phyloP scores from a whole-genome alignment of 2,113 vertebrate genomes.

The Antennarius striatus region DNA sequence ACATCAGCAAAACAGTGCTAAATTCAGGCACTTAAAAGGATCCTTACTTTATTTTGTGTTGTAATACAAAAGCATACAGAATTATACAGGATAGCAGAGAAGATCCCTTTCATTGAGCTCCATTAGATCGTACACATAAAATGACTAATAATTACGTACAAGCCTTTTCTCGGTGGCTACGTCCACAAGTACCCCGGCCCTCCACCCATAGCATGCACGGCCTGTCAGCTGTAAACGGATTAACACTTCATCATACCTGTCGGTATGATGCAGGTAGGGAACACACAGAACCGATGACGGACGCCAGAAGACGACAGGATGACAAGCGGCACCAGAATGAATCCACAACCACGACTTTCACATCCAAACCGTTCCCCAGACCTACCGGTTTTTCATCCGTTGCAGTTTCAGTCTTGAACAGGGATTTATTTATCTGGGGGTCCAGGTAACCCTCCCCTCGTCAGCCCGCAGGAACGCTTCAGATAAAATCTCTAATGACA shows the following conservation, averaged over 20 bases:
- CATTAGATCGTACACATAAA: slow-evolving; percentile 73
- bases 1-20: slow-evolving; percentile 52
- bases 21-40: slow-evolving; percentile 84
- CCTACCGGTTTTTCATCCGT: not conserved
- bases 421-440: slow-evolving; percentile 12
- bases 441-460: slow-evolving; percentile 26
- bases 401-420: slow-evolving; percentile 15
- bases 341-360: slow-evolving; percentile 14
- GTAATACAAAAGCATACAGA: slow-evolving; percentile 81
- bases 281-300: slow-evolving; percentile 23
- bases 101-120: slow-evolving; percentile 77
- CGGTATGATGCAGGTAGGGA: slow-evolving; percentile 27
- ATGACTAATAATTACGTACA: slow-evolving; percentile 74
- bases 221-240: slow-evolving; percentile 58
- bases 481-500: slow-evolving; percentile 21
- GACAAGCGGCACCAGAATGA: not conserved
- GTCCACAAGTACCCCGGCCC: slow-evolving; percentile 60
- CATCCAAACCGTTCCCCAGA: not conserved
- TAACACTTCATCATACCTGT: slow-evolving; percentile 36
- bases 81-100: slow-evolving; percentile 75
- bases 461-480: slow-evolving; percentile 10
- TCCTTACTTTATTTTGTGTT: slow-evolving; percentile 82
- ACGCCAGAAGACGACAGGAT: slow-evolving; percentile 25
- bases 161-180: slow-evolving; percentile 63
- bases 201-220: slow-evolving; percentile 66